Conservation (phyloP, 2,797 vertebrate genomes). For the Sternotherus odoratus region DNA sequence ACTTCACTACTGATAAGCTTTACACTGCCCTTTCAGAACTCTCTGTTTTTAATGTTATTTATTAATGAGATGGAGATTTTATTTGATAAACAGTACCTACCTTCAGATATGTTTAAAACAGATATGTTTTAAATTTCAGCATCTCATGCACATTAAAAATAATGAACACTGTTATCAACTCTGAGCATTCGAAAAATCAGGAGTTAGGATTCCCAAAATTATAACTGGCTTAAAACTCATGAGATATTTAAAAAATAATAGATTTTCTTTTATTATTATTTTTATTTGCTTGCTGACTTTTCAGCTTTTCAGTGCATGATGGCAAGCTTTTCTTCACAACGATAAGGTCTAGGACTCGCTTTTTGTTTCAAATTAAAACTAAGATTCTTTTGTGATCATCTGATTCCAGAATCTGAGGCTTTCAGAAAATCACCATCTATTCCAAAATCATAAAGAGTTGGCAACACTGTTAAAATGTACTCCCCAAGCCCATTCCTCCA, state of each 20-base stretch:
- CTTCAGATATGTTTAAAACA: neutral
- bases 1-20: neutral
- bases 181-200: neutral
- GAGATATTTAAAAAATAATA: neutral
- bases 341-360: rapidly evolving
- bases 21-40: neutral
- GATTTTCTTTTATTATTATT: neutral
- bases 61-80: neutral
- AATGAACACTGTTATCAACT: neutral
- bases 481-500: neutral
- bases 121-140: neutral
- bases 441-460: neutral
- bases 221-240: neutral
- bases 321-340: neutral
- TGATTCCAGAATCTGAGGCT: neutral
- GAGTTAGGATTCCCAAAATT: neutral
- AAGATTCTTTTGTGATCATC: neutral
- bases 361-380: neutral
- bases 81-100: neutral
- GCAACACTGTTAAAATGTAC: rapidly evolving
- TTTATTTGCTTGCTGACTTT: neutral
- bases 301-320: neutral
- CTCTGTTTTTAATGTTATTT: neutral
- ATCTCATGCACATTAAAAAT: neutral
- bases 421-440: neutral